Conservation (phyloP, 2,797 vertebrate genomes). For the Tadarida brasiliensis region DNA sequence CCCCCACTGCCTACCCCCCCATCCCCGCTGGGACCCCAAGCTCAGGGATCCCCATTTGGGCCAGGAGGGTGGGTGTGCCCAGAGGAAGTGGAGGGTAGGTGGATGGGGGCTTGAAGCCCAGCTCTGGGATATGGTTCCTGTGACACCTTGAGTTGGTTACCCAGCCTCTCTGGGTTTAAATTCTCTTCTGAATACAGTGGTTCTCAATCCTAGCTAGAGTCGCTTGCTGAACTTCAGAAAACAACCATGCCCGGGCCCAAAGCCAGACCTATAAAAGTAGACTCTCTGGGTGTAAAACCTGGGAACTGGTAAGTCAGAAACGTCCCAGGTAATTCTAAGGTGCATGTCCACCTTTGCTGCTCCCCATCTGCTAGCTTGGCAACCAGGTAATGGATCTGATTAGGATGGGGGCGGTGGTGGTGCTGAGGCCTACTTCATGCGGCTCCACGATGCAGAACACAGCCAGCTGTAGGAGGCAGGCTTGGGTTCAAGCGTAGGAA, state of each 20-base stretch:
- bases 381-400: neutral
- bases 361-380: neutral
- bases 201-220: neutral
- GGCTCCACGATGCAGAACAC: neutral
- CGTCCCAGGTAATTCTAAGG: neutral
- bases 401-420: neutral
- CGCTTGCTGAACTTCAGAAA: neutral
- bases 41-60: neutral
- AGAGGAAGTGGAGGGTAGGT: neutral
- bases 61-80: neutral
- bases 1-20: neutral
- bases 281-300: neutral
- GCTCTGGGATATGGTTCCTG: neutral
- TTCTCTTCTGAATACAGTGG: neutral
- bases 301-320: neutral
- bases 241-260: neutral
- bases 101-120: neutral
- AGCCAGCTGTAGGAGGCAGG: neutral
- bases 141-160: neutral
- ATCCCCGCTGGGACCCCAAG: neutral
- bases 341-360: neutral
- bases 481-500: neutral
- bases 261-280: neutral
- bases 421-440: neutral
- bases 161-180: neutral